Base-by-base conservation (phyloP, 2,113 vertebrate species). In the Peromyscus polionotus region DNA sequence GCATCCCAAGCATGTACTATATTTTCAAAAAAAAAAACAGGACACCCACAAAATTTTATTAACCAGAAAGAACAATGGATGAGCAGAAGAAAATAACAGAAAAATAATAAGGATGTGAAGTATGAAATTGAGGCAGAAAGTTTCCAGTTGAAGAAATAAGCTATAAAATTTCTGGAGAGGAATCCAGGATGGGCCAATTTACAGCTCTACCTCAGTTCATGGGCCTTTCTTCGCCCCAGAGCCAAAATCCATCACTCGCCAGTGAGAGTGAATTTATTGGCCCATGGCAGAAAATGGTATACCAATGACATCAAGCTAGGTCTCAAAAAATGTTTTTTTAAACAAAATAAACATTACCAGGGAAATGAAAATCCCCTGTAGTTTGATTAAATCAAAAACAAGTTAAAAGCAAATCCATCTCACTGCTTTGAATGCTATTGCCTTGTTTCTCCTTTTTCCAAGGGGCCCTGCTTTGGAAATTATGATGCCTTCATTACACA, bases 331-430 rank as follows among this genome's bases (percentile, higher is more conserved):
- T 42, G 7, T 59, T 7, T 97, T 93, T 75, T 77, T 31, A n/a
- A 95, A 81, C 93, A 92, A 96, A 96, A 95, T 61, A 97, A 94
- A 91, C 39, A 95, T 91, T 67, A 91, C 79, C 73, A 86, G 20
- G 57, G 39, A 96, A 96, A 97, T 88, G 68, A 95, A 97, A 98
- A 95, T 95, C 57, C 72, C 42, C 79, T 79, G 67, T 45, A 81
- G 20, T 95, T 88, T 92, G 61, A 97, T 96, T 96, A 97, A 95
- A 94, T 94, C 68, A 96, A 96, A 81, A 97, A 61, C 76, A 93
- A 42, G 59, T 93, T 93, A 95, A 89, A 68, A 76, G 94, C 36
- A 79, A 94, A 86, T 96, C 68, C 61, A 31, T 6, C 19, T 93
- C n/a, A 61, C 68, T 95, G 26, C 12, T 94, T 91, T 92, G 28